Base-by-base conservation (phyloP, 1,140 invertebrate species). In the Mamestra configurata region DNA sequence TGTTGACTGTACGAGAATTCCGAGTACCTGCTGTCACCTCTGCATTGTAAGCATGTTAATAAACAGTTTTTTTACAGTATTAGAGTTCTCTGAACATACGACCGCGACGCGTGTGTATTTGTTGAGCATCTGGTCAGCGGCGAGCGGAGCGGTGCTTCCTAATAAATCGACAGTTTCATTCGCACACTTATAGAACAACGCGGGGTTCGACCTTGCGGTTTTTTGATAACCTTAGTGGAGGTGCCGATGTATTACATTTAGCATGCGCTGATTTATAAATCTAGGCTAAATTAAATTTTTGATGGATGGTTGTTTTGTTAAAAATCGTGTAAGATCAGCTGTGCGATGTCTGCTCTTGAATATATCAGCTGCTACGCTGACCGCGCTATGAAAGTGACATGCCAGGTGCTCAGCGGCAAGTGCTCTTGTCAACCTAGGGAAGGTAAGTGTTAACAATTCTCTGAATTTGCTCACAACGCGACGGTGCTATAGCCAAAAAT, bases 161-260 rank as follows among this genome's bases (percentile, higher is more conserved):
- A 66, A 40, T 40, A 20, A 40, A 37, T 35, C 35, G 35, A 10
- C 18, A 66, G 61, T 11, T 66, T 18, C 2, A 66, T 40, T 64
- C n/a, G 35, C 31, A 13, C 8, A 20, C n/a, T 22, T 20, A 40
- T 40, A 37, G 31, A 66, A 66, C 61, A 40, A 66, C 61, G 61
- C 61, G 18, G n/a, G 61, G 61, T 18, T 40, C 59, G 61, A 22
- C 61, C 61, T 66, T 66, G 61, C 61, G 18, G 35, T 66, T 20
- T 66, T 66, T 7, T 35, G 61, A 20, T 31, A 66, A 13, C 18
- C 61, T 40, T 13, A 35, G 61, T 40, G 61, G 61, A 37, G 61
- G 61, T 20, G 18, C 35, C 8, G 35, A 64, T 40, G 35, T 22
- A 40, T 22, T 22, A 10, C 2, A 66, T 40, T 66, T 66, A 66